Conservation (phyloP, 1,140 invertebrate species). For the Microplitis mediator region DNA sequence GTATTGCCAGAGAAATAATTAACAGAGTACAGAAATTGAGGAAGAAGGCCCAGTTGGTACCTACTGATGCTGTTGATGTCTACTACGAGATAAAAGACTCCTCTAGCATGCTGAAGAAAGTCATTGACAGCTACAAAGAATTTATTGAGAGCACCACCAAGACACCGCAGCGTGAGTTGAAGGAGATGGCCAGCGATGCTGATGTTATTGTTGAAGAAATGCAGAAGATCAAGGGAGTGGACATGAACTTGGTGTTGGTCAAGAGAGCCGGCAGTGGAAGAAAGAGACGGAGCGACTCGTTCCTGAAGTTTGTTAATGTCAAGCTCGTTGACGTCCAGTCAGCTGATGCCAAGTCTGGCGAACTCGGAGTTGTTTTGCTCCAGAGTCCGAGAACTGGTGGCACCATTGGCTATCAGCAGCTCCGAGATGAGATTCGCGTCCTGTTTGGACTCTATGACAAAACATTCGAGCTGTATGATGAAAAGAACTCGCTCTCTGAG, state of each 20-base stretch:
- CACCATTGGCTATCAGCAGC: slow-evolving; percentile 52
- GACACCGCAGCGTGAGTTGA: slow-evolving; percentile 66
- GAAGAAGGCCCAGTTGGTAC: slow-evolving; percentile 94
- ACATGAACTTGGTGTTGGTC: slow-evolving; percentile 66
- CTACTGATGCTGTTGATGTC: slow-evolving; percentile 87
- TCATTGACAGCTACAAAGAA: slow-evolving; percentile 72
- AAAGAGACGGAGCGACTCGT: slow-evolving; percentile 9
- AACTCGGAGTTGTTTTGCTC: no score
- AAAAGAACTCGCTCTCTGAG: slow-evolving; percentile 22
- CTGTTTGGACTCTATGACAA: slow-evolving; percentile 70
- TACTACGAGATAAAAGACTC: slow-evolving; percentile 75
- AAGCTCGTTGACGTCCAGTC: no score
- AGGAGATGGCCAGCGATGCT: slow-evolving; percentile 58
- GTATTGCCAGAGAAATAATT: slow-evolving; percentile 90
- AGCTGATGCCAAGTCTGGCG: no score
- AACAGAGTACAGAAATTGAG: slow-evolving; percentile 96
- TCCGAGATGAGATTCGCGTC: slow-evolving; percentile 67
- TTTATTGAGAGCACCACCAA: slow-evolving; percentile 86
- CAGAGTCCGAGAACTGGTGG: no score
- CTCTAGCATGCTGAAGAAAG: slow-evolving; percentile 68
- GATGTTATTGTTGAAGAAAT: slow-evolving; percentile 76
- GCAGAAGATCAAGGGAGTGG: slow-evolving; percentile 72
- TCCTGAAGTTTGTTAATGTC: no score
- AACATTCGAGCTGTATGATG: slow-evolving; percentile 59
- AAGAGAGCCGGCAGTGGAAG: slow-evolving; percentile 58